Evolutionary conservation across 2,888 invertebrate species (phyloP).

Genomic region (Drosophila pullipes): DNA sequence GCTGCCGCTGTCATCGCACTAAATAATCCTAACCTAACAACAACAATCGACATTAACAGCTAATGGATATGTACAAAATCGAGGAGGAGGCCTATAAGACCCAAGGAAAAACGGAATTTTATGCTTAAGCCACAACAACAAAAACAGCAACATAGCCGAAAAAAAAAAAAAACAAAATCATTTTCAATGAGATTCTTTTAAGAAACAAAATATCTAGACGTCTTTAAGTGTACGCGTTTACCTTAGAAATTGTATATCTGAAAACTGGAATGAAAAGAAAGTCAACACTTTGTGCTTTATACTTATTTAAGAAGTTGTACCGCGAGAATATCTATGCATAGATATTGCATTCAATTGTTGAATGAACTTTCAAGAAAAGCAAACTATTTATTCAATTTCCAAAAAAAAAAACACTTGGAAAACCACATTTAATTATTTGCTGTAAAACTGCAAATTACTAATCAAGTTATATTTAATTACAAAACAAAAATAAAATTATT

Average conservation of each 20-base stretch:
- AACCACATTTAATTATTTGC: constrained; percentile 28
- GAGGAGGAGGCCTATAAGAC: constrained; percentile 96
- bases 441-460: constrained; percentile 38
- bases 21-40: constrained; percentile 43
- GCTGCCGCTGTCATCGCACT: constrained; percentile 59
- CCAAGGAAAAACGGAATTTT: constrained; percentile 95
- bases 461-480: constrained; percentile 17
- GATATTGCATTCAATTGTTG: constrained; percentile 34
- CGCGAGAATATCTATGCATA: constrained; percentile 29
- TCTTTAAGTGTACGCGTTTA: constrained; percentile 23
- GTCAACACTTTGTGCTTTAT: constrained; percentile 79
- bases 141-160: constrained; percentile 24
- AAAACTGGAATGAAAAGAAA: constrained; percentile 59
- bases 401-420: constrained; percentile 36
- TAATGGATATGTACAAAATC: constrained; percentile 97
- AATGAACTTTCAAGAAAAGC: constrained; percentile 32
- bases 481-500: constrained; percentile 6
- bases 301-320: constrained; percentile 66
- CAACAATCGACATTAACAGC: constrained; percentile 86
- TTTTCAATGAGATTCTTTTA: constrained; percentile 15
- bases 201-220: constrained; percentile 11
- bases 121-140: constrained; percentile 88
- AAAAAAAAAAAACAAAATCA: constrained; percentile 9
- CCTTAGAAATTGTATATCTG: constrained; percentile 24
- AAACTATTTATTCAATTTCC: constrained; percentile 29